phyloP scores from a whole-genome alignment of 2,113 vertebrate genomes.

The Ovis canadensis region DNA sequence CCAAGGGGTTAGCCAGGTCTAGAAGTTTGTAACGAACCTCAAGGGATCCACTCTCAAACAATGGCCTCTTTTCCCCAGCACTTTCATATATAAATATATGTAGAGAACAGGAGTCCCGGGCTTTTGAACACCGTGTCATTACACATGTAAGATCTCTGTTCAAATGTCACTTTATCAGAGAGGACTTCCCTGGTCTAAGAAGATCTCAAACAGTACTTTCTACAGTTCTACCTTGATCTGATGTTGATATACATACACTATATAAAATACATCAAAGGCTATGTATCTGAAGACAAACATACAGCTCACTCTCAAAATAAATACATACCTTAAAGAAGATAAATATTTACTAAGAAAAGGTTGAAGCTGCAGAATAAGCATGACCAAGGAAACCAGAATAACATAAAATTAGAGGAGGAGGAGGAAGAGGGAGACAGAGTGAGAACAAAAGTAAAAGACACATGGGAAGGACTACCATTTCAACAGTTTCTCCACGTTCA shows the following conservation, averaged over 20 bases:
- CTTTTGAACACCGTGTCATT: neutral
- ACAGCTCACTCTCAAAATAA: neutral
- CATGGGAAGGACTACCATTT: neutral
- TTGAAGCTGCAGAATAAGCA: neutral
- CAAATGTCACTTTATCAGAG: neutral
- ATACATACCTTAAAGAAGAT: neutral
- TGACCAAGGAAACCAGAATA: neutral
- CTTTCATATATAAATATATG: neutral
- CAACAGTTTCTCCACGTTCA: neutral
- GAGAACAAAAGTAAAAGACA: neutral
- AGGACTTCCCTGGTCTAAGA: neutral
- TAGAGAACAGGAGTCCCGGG: neutral
- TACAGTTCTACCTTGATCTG: neutral
- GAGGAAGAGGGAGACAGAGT: neutral
- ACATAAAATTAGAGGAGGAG: neutral
- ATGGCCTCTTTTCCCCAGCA: neutral
- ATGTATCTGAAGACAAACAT: neutral
- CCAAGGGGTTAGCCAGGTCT: slow-evolving; percentile 44
- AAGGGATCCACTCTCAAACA: neutral
- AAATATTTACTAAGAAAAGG: neutral
- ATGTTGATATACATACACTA: neutral
- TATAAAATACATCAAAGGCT: neutral
- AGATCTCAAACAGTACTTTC: neutral
- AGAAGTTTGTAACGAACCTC: neutral
- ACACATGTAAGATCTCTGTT: neutral